Conservation (phyloP, 2,888 invertebrate genomes). For the Cheilosia pagana region DNA sequence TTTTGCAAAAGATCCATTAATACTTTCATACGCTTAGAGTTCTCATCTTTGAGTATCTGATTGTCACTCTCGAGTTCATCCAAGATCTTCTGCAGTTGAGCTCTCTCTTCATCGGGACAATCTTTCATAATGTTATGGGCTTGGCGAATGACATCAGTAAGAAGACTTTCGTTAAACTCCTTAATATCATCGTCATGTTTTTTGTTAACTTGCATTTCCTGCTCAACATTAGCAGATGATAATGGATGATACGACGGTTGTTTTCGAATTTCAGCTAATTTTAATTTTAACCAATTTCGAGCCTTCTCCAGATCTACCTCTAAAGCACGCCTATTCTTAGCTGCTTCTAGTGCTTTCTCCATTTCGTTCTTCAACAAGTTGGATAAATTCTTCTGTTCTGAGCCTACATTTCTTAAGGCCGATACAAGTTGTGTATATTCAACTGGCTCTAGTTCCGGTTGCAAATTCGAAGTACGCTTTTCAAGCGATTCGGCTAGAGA, state of each 20-base stretch:
- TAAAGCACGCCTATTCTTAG: constrained; percentile 90
- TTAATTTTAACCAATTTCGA: constrained; percentile 91
- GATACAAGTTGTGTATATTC: constrained; percentile 92
- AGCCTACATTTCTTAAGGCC: constrained; percentile 88
- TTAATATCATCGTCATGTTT: constrained; percentile 90
- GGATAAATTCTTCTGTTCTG: constrained; percentile 90
- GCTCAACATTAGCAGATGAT: constrained; percentile 92
- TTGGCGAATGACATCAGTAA: constrained; percentile 90
- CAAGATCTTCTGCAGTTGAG: constrained; percentile 87
- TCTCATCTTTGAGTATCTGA: constrained; percentile 89
- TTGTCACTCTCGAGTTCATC: constrained; percentile 89
- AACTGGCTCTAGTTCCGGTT: constrained; percentile 92
- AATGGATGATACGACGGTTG: constrained; percentile 90
- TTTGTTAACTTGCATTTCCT: constrained; percentile 90
- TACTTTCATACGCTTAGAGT: constrained; percentile 88
- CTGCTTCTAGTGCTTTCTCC: constrained; percentile 88
- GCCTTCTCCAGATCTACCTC: constrained; percentile 91
- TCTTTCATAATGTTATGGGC: constrained; percentile 91
- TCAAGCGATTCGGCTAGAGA: constrained; percentile 92
- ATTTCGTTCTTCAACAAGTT: constrained; percentile 89
- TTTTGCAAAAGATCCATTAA: constrained; percentile 90
- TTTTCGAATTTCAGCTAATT: constrained; percentile 90
- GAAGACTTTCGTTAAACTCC: constrained; percentile 89
- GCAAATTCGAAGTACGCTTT: constrained; percentile 92
- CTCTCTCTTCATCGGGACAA: constrained; percentile 89